Evolutionary conservation across 2,113 vertebrate genomes (phyloP).

Genomic region (Monopterus albus): DNA sequence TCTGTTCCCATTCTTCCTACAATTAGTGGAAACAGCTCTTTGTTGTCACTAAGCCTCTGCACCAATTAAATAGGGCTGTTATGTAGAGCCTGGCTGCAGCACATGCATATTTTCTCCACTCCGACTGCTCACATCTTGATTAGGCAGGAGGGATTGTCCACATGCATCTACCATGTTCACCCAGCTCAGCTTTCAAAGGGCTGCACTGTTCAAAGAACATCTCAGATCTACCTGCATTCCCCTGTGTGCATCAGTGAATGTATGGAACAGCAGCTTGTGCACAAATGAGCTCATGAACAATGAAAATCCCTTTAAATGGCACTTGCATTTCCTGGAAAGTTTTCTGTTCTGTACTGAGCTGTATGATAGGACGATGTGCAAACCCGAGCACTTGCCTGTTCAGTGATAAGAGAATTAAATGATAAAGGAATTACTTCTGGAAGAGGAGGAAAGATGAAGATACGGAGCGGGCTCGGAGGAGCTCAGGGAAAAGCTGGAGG

Average conservation of each 20-base stretch:
- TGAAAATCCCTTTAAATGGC: constrained; percentile 33
- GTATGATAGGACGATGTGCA: not conserved
- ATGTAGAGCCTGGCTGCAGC: constrained; percentile 5
- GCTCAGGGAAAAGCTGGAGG: constrained; percentile 35
- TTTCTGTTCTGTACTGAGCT: constrained; percentile 1
- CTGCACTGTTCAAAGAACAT: not conserved
- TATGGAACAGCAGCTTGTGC: not conserved
- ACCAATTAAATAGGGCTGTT: constrained; percentile 32
- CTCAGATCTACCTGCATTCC: constrained; percentile 3
- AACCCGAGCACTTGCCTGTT: constrained; percentile 25
- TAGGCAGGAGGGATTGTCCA: not conserved
- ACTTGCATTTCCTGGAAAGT: constrained; percentile 46
- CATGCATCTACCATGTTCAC: no score
- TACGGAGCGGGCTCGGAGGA: constrained; percentile 28
- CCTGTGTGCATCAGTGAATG: not conserved
- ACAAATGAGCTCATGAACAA: constrained; percentile 4
- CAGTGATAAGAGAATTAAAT: constrained; percentile 60
- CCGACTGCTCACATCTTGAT: constrained; percentile 13
- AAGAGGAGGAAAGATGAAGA: constrained; percentile 44
- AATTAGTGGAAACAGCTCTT: constrained; percentile 28
- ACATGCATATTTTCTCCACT: constrained; percentile 2
- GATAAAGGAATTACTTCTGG: constrained; percentile 68
- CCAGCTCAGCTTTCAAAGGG: not conserved
- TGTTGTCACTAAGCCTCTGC: constrained; percentile 24
- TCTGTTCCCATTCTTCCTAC: constrained; percentile 12